Conservation (phyloP, 2,888 invertebrate species). For the Macrophya alboannulata region DNA sequence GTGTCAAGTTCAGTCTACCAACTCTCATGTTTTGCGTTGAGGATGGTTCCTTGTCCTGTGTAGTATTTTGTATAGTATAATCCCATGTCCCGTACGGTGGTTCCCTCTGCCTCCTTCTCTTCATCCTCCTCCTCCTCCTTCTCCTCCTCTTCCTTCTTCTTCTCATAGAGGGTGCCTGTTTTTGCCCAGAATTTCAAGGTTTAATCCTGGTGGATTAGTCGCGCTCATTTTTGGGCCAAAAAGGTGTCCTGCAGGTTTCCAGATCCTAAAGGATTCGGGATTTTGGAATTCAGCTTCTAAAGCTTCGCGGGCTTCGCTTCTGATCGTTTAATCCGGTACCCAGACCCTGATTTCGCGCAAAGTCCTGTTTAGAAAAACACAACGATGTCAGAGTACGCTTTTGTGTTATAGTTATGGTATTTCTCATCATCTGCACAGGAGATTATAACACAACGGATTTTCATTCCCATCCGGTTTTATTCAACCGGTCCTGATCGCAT, state of each 20-base stretch:
- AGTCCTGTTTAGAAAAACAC: slow-evolving; percentile 47
- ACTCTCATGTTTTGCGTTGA: slow-evolving; percentile 30
- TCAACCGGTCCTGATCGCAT: background rate
- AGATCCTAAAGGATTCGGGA: slow-evolving; percentile 20
- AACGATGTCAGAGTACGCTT: slow-evolving; percentile 14
- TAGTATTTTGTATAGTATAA: slow-evolving; percentile 12
- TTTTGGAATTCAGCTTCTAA: slow-evolving; percentile 11
- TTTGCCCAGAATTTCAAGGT: slow-evolving; percentile 26
- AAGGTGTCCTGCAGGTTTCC: slow-evolving; percentile 24
- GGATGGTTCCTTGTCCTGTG: background rate
- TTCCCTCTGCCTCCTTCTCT: background rate
- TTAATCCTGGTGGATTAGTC: slow-evolving; percentile 45
- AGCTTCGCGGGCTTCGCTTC: slow-evolving; percentile 21
- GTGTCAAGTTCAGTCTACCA: slow-evolving; percentile 53
- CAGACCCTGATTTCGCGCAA: slow-evolving; percentile 42
- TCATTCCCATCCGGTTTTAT: background rate
- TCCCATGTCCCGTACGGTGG: background rate
- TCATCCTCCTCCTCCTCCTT: background rate
- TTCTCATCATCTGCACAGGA: background rate
- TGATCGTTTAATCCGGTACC: slow-evolving; percentile 46
- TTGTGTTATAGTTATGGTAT: slow-evolving; percentile 34
- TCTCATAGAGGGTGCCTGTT: slow-evolving; percentile 8
- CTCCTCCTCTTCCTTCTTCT: background rate
- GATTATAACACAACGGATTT: slow-evolving; percentile 26
- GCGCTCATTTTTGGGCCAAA: slow-evolving; percentile 45